phyloP scores from a whole-genome alignment of 2,113 vertebrate species.

The Puntigrus tetrazona region DNA sequence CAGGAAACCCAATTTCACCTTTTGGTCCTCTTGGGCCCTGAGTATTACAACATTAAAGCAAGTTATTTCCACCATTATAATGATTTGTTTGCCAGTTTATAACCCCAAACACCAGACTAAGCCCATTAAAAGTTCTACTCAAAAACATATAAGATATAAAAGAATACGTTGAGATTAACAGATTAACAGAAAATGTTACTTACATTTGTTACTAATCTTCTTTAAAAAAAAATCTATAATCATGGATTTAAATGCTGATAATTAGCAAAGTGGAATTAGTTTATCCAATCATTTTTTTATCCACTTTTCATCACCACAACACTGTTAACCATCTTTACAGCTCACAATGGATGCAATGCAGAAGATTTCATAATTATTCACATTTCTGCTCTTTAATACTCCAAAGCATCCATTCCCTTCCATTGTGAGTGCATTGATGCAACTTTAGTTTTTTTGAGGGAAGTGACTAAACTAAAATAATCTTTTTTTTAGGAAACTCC shows the following conservation, averaged over 20 bases:
- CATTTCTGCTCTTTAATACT: neutral
- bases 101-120: neutral
- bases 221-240: neutral
- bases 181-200: neutral
- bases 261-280: neutral
- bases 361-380: no score
- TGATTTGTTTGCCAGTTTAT: neutral
- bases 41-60: neutral
- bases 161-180: neutral
- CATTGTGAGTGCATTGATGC: neutral
- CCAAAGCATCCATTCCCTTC: neutral
- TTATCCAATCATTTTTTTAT: neutral
- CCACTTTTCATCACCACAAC: neutral
- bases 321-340: neutral
- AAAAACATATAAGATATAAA: neutral
- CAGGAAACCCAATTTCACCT: constrained; percentile 81
- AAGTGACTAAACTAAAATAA: neutral
- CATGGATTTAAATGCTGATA: neutral
- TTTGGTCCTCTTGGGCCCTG: constrained; percentile 90
- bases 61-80: neutral
- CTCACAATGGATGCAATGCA: neutral
- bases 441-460: neutral
- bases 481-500: no score
- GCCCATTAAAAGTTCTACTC: neutral
- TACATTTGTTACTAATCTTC: neutral